phyloP scores from a whole-genome alignment of 1,140 invertebrate species.

The Paralvinella palmiformis region DNA sequence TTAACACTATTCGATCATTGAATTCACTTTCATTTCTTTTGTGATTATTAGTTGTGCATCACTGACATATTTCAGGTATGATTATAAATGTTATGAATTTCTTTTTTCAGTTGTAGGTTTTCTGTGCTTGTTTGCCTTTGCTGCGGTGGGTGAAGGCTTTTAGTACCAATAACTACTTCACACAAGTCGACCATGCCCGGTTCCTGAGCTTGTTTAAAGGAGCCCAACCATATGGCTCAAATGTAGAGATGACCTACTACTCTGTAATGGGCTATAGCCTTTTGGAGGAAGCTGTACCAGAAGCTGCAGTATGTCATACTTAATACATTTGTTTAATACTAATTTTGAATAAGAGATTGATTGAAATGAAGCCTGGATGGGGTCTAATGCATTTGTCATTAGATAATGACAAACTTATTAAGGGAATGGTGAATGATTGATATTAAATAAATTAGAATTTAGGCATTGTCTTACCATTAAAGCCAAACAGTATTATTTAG shows the following conservation, averaged over 20 bases:
- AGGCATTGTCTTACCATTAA: background rate
- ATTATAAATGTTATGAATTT: too few species aligned
- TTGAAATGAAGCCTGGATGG: background rate
- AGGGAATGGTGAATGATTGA: background rate
- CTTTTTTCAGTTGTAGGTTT: too few species aligned
- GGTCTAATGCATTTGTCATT: background rate
- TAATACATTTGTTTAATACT: conserved; percentile 4
- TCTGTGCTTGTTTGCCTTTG: conserved; percentile 42
- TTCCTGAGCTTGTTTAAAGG: conserved; percentile 56
- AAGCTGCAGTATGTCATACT: conserved; percentile 49
- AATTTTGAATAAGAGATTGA: background rate
- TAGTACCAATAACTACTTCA: conserved; percentile 55
- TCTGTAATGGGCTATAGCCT: conserved; percentile 56
- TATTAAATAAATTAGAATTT: background rate
- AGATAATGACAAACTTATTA: background rate
- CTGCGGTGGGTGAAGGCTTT: conserved; percentile 42
- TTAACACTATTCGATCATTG: too few species aligned
- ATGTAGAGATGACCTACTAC: conserved; percentile 54
- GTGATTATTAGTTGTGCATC: too few species aligned
- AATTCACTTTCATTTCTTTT: too few species aligned
- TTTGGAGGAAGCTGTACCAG: conserved; percentile 51
- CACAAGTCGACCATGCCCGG: conserved; percentile 52
- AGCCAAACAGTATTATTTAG: background rate
- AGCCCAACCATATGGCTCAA: conserved; percentile 48
- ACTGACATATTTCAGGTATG: too few species aligned